phyloP scores from a whole-genome alignment of 2,888 invertebrate species.

The Oxystoma pomonae region DNA sequence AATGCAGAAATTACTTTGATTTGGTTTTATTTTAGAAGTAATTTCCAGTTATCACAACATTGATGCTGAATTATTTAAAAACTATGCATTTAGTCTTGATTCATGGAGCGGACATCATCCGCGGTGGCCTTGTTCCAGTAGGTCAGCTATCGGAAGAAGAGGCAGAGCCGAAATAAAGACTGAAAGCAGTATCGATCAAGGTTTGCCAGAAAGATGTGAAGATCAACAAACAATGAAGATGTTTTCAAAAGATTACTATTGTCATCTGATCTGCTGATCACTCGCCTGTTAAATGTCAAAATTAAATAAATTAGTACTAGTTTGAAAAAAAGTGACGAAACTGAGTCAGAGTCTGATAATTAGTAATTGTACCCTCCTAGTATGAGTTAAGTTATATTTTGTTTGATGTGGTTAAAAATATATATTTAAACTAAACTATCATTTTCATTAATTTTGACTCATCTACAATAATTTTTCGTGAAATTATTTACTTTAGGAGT shows the following conservation, averaged over 20 bases:
- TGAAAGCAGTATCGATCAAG: too few species aligned
- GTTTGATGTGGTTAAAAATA: too few species aligned
- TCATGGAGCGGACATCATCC: conserved; percentile 10
- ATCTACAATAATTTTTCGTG: too few species aligned
- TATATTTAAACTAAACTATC: too few species aligned
- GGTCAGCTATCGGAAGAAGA: conserved; percentile 11
- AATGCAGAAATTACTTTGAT: background rate
- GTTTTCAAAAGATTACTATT: conserved; percentile 4
- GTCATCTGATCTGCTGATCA: conserved; percentile 1
- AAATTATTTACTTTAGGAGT: too few species aligned
- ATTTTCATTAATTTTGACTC: too few species aligned
- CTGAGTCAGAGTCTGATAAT: too few species aligned
- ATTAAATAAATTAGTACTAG: too few species aligned
- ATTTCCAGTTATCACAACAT: conserved; percentile 12
- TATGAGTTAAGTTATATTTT: too few species aligned
- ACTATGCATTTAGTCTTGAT: conserved; percentile 9
- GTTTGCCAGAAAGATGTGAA: conserved; percentile 3
- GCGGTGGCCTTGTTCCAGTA: conserved; percentile 3
- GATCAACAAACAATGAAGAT: conserved; percentile 7
- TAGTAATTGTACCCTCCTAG: too few species aligned
- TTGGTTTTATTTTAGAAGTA: conserved; percentile 9
- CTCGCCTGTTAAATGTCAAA: too few species aligned
- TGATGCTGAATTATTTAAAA: conserved; percentile 8
- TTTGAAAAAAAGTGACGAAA: too few species aligned
- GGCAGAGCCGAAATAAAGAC: conserved; percentile 10